Conservation (phyloP, 2,797 vertebrate species). For the Enoplosus armatus region DNA sequence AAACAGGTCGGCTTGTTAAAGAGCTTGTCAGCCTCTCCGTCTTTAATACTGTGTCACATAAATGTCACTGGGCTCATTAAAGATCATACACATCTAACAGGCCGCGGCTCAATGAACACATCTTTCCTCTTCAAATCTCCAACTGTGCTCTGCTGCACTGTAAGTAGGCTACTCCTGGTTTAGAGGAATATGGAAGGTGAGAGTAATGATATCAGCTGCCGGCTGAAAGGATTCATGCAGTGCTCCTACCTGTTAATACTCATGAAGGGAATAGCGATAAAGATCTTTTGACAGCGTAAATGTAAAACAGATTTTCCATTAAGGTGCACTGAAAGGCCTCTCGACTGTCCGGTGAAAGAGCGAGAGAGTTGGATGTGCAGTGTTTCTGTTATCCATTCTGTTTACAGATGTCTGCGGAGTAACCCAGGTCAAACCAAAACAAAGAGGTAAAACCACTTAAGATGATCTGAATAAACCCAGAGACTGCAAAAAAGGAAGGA, state of each 20-base stretch:
- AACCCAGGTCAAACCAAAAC: constrained; percentile 67
- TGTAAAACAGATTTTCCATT: constrained; percentile 57
- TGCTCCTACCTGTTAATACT: constrained; percentile 52
- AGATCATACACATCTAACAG: constrained; percentile 65
- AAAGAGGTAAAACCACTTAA: constrained; percentile 71
- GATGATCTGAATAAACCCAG: constrained; percentile 59
- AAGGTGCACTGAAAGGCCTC: constrained; percentile 44
- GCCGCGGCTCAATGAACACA: constrained; percentile 69
- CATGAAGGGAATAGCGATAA: constrained; percentile 43
- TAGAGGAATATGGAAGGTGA: constrained; percentile 36
- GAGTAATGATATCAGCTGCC: constrained; percentile 45
- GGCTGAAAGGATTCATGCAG: constrained; percentile 39
- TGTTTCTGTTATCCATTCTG: constrained; percentile 52
- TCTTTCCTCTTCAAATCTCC: constrained; percentile 66
- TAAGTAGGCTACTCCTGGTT: constrained; percentile 29
- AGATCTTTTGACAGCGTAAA: constrained; percentile 52
- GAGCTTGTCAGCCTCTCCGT: constrained; percentile 64
- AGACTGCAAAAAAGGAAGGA: constrained; percentile 41
- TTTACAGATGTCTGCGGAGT: constrained; percentile 67
- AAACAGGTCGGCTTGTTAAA: constrained; percentile 78
- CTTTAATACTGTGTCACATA: constrained; percentile 74
- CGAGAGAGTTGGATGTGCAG: constrained; percentile 35
- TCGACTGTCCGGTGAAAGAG: constrained; percentile 42
- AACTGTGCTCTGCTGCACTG: constrained; percentile 35
- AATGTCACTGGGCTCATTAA: constrained; percentile 78